Evolutionary conservation across 2,888 invertebrate genomes (phyloP).

Genomic region (Esperia sulphurella): DNA sequence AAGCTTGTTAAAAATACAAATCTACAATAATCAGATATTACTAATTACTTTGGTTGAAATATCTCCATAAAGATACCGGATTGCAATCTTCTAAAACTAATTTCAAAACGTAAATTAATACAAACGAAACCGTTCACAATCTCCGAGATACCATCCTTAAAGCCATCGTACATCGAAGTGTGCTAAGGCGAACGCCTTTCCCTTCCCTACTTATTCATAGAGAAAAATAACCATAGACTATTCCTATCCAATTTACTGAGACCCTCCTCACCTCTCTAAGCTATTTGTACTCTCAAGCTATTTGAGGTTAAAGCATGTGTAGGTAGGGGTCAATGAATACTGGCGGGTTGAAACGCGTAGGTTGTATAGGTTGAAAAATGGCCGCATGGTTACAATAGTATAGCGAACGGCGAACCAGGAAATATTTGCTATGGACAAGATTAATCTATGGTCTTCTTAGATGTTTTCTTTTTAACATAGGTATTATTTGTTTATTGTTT

Average conservation of each 20-base stretch:
- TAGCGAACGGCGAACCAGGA: constrained; percentile 70
- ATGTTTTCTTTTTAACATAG: constrained; percentile 26
- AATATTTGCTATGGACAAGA: constrained; percentile 66
- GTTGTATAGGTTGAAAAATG: constrained; percentile 75
- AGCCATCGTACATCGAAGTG: constrained; percentile 55
- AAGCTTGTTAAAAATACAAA: too few species aligned
- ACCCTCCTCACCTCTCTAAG: constrained; percentile 19
- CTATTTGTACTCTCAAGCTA: constrained; percentile 4
- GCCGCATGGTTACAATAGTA: constrained; percentile 67
- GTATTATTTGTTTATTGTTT: not conserved
- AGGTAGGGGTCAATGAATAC: constrained; percentile 34
- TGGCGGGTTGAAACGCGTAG: constrained; percentile 58
- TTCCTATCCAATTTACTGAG: constrained; percentile 35
- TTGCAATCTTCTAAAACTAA: not conserved
- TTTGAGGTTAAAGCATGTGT: constrained; percentile 20
- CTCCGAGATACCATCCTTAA: constrained; percentile 46
- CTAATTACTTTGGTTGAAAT: too few species aligned
- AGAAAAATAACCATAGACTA: constrained; percentile 64
- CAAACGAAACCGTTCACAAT: constrained; percentile 31
- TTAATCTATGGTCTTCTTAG: constrained; percentile 51
- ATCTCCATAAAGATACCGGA: too few species aligned
- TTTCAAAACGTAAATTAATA: constrained; percentile 6
- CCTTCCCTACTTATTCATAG: constrained; percentile 75
- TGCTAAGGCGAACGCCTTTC: constrained; percentile 78
- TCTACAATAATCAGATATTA: not conserved